Evolutionary conservation across 1,140 invertebrate species (phyloP).

Genomic region (Samia ricini): DNA sequence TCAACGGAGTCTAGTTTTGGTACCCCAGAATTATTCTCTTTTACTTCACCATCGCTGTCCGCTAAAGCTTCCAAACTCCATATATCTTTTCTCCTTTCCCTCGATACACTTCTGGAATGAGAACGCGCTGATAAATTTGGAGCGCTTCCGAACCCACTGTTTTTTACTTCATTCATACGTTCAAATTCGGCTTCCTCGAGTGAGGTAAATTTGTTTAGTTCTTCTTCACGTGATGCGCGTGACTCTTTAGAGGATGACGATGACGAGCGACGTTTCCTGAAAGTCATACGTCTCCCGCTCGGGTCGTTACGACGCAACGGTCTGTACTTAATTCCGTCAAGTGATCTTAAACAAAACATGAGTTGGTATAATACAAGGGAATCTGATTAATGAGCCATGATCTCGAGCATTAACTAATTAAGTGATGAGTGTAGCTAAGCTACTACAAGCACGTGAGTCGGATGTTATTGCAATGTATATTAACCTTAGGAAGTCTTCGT

Average conservation of each 20-base stretch:
- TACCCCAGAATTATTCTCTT: slow-evolving; percentile 43
- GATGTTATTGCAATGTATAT: slow-evolving; percentile 51
- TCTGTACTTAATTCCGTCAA: slow-evolving; percentile 79
- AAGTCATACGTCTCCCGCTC: slow-evolving; percentile 77
- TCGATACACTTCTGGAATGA: slow-evolving; percentile 74
- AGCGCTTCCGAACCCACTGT: slow-evolving; percentile 57
- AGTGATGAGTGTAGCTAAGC: slow-evolving; percentile 34
- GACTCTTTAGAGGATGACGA: slow-evolving; percentile 79
- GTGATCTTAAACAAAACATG: slow-evolving; percentile 78
- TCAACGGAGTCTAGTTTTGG: slow-evolving; percentile 62
- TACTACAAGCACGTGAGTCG: slow-evolving; percentile 42
- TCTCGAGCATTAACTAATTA: slow-evolving; percentile 27
- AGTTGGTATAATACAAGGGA: slow-evolving; percentile 51
- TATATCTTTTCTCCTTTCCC: slow-evolving; percentile 51
- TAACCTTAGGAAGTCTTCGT: slow-evolving; percentile 77
- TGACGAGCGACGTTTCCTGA: slow-evolving; percentile 78
- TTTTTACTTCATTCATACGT: slow-evolving; percentile 49
- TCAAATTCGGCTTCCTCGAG: slow-evolving; percentile 79
- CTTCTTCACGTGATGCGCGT: slow-evolving; percentile 79
- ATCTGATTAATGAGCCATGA: slow-evolving; percentile 11
- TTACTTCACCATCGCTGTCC: slow-evolving; percentile 43
- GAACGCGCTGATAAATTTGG: slow-evolving; percentile 72
- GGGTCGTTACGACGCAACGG: slow-evolving; percentile 79
- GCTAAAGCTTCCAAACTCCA: slow-evolving; percentile 40
- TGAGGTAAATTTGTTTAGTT: slow-evolving; percentile 79